Evolutionary conservation across 2,797 vertebrate genomes (phyloP), one percentile per base, ranked within the genome.

Genomic region (Pseudotriccus pelzelni): DNA sequence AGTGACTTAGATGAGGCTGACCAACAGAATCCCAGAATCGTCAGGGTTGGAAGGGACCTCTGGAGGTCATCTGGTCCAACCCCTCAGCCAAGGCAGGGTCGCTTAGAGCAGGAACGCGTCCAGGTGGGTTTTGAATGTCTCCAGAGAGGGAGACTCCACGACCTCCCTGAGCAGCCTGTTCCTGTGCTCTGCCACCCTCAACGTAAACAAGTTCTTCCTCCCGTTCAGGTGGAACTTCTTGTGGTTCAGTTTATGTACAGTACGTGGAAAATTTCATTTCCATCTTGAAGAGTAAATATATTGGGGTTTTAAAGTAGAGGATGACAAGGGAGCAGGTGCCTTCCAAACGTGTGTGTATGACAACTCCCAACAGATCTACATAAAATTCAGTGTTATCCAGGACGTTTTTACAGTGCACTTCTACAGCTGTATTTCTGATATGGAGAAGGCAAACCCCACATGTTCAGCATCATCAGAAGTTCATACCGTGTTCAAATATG

Each of bases 391-490:
- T 15, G 20, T 74, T 56, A 21, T 49, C 28, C 34, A 7, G 30
- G 10, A 46, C 2, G 1, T 19, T 53, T 59, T 66, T 23, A 41
- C 8, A 24, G 3, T 4, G 8, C 28, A 10, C 5, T 85, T 49
- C 41, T 53, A 21, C 23, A 28, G 14, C 9, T 52, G 20, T 20
- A 17, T 60, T 76, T 49, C 63, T 72, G 23, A n/a, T 41, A 19
- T 3, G 11, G 49, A 50, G 49, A 50, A 28, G 27, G 49, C 15
- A 78, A 78, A 91, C 66, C 12, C 24, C 43, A 34, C 47, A 36
- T 5, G 0, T 34, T 46, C 17, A 2, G 2, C 0, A 0, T 50
- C 17, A 55, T 30, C 27, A 34, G 24, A 50, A 72, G 43, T 67
- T 84, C 6, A 10, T 55, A 49, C 12, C 19, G 5, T n/a, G 7